Percentiles rank a stretch among this genome's conserved stretches.
Conservation (phyloP, 2,888 invertebrate genomes). For the Stenoptilia bipunctidactyla region DNA sequence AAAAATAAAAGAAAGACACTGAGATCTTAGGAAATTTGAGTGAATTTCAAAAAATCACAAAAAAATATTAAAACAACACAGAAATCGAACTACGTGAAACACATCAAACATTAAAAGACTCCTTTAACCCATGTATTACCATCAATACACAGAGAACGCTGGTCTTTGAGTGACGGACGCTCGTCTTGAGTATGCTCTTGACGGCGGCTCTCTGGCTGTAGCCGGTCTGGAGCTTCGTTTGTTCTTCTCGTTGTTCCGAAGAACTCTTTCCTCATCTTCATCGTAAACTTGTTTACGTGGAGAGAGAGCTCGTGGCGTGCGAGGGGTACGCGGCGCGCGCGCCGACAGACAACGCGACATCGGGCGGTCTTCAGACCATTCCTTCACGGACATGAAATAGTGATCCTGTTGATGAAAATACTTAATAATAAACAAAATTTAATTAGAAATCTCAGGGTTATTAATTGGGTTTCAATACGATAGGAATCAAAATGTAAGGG, state of each 20-base stretch:
- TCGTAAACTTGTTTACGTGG: conserved; percentile 29
- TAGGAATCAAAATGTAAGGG: no score
- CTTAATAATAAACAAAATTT: neutral
- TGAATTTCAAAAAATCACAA: no score
- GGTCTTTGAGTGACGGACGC: conserved; percentile 51
- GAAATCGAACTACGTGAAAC: no score
- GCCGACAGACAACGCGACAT: conserved; percentile 50
- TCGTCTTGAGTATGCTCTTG: conserved; percentile 38
- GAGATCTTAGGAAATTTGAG: no score
- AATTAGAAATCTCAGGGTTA: no score
- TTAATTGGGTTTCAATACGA: no score
- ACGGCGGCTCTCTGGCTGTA: conserved; percentile 44
- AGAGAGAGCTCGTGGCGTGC: conserved; percentile 33
- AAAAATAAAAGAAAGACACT: no score
- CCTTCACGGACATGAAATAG: conserved; percentile 43
- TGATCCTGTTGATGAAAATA: conserved; percentile 30
- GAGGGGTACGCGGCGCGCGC: conserved; percentile 33
- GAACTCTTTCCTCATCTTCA: conserved; percentile 26
- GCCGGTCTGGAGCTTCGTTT: conserved; percentile 40
- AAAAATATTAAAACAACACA: no score
- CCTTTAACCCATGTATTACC: no score
- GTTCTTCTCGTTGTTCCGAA: conserved; percentile 44
- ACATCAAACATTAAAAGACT: no score
- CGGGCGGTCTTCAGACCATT: conserved; percentile 48
- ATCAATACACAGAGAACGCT: conserved; percentile 53